Conservation (phyloP, 2,888 invertebrate species). For the Elysia crispata region DNA sequence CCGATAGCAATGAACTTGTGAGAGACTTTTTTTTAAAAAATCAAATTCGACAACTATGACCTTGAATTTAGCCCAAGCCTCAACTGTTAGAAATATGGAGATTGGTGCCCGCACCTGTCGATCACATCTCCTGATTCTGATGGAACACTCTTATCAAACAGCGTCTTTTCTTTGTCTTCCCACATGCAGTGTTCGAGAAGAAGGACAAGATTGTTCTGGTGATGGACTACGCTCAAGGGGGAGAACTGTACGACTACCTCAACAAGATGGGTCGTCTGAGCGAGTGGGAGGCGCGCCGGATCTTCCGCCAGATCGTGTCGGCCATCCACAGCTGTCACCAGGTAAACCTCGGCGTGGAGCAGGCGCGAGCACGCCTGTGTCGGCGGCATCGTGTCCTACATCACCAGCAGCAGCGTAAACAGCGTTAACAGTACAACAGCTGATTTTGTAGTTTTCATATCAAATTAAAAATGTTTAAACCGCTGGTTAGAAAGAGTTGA, state of each 20-base stretch:
- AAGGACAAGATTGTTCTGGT: slow-evolving; percentile 99
- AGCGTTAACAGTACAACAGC: no score
- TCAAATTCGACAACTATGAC: no score
- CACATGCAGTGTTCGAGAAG: slow-evolving; percentile 95
- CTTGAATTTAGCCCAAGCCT: no score
- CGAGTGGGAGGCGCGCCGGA: slow-evolving; percentile 85
- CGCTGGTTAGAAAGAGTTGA: no score
- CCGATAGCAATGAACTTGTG: no score
- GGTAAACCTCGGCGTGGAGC: slow-evolving; percentile 77
- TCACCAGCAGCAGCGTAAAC: no score
- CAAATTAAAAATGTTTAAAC: no score
- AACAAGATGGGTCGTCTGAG: slow-evolving; percentile 85
- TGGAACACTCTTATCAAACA: background rate
- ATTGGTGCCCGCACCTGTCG: no score
- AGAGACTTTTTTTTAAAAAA: no score
- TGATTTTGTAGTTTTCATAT: no score
- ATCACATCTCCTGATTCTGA: background rate
- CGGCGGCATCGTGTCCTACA: no score
- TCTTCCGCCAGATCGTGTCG: slow-evolving; percentile 86
- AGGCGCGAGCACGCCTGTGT: background rate
- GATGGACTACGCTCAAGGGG: slow-evolving; percentile 99
- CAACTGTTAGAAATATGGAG: no score
- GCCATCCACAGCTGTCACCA: slow-evolving; percentile 86
- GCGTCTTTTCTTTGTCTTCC: background rate
- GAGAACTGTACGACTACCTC: slow-evolving; percentile 95